Percentiles rank a stretch among this genome's conserved stretches.
Evolutionary conservation across 2,797 vertebrate species (phyloP).

Genomic region (Pteronotus mesoamericanus): DNA sequence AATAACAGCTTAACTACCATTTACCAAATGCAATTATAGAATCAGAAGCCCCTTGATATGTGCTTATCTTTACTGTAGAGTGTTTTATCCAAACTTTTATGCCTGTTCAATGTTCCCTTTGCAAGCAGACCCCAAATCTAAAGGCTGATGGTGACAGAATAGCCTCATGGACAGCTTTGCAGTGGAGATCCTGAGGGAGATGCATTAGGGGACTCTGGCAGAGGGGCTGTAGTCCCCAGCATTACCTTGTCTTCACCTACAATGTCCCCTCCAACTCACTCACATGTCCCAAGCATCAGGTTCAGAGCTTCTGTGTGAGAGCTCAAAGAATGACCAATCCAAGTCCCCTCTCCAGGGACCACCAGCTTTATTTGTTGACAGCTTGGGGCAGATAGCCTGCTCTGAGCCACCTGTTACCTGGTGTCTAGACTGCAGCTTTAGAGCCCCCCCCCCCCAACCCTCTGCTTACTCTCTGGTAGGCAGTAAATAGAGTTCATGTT

Average conservation of each 20-base stretch:
- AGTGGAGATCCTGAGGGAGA: neutral
- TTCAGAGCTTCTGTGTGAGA: neutral
- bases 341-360: neutral
- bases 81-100: neutral
- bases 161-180: neutral
- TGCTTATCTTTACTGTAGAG: neutral
- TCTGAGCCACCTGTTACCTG: neutral
- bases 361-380: neutral
- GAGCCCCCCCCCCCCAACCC: neutral
- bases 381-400: neutral
- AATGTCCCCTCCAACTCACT: neutral
- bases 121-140: neutral
- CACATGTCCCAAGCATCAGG: neutral
- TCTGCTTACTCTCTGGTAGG: neutral
- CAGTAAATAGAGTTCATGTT: neutral
- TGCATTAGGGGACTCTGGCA: accelerated
- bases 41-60: neutral
- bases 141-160: no score
- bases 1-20: neutral
- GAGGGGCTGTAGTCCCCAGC: neutral
- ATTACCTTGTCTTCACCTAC: neutral
- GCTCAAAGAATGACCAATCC: neutral
- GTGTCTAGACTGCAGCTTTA: neutral
- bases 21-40: neutral
- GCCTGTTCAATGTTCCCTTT: neutral